Evolutionary conservation across 2,888 invertebrate species (phyloP), one percentile per base, ranked within the genome.

Genomic region (Philopedon plagiatum): DNA sequence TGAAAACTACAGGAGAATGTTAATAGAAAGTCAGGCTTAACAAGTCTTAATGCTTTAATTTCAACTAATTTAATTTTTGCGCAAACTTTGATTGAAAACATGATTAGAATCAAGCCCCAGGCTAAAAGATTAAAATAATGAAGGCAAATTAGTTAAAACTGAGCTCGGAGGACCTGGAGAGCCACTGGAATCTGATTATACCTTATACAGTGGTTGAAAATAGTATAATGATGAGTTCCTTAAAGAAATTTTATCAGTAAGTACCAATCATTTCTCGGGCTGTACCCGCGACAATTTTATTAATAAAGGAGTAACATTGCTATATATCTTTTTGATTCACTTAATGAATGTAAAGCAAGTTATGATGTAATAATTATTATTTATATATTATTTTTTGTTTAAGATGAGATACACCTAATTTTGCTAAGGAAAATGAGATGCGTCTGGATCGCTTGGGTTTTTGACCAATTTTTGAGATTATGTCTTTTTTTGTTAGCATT

Each of bases 31-130:
- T 13, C 18, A 19, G 1, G 18, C 19, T 5, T 13, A 4, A 11
- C 11, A 26, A 29, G 13, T 21, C 29, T 4, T 54, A 54, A 54
- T 29, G 13, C 15, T 19, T 15, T 18, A 58, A 58, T 58, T 58
- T 3, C 29, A 61, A 41, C 23, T 39, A 61, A 68, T 61, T 61
- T 68, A 54, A 51, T 61, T 68, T 66, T 61, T 32, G 68, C 32
- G 41, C 37, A 68, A 68, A 68, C 41, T 61, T 39, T 61, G 54
- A 68, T 68, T 68, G 61, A 68, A 68, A 61, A 54, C 54, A 51
- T 32, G 61, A 68, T 61, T 61, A 67, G 60, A 60, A 67, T 49
- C 44, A 32, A 51, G 51, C 60, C 37, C 26, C 19, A 19, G 46
- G 44, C 46, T 49, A 37, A 34, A 34, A 49, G 60, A 67, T 67